Base-by-base conservation (phyloP, 2,888 invertebrate genomes). In the Helicoverpa assulta region DNA sequence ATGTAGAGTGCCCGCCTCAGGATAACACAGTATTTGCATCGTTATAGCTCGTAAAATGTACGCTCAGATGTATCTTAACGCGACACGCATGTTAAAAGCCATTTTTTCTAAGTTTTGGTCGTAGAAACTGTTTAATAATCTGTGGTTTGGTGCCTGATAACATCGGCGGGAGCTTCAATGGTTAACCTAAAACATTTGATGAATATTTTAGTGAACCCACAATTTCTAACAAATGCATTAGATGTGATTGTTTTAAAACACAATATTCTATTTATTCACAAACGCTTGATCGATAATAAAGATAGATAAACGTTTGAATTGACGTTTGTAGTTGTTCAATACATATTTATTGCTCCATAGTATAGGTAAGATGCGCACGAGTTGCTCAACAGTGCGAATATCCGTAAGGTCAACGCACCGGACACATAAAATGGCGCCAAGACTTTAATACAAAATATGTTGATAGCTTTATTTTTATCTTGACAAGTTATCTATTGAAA, bases 311-410 rank as follows among this genome's bases (percentile, higher is more conserved):
- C 62, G 62, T 58, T 71, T 68, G 26, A 67, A 53, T 50, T 67
- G 67, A 73, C 65, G 65, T 65, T 64, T 69, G 63, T 64, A 55
- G 52, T 70, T 67, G 67, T 76, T 76, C 70, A 82, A 80, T 85
- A 75, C 71, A 76, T 73, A 76, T 84, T 85, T 83, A 84, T 82
- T 76, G 67, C 51, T 78, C 73, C n/a, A 47, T 72, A 65, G 62
- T 73, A 77, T 78, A 80, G 82, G 80, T 85, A 78, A 77, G 85
- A 87, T 86, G 89, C 90, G 90, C 90, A 86, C 78, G 87, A 87
- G 88, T 92, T 89, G 89, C 88, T 89, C 87, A 92, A 90, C 81
- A 88, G 80, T 88, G 88, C 89, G 86, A 91, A 91, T 86, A 87
- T 88, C 85, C 86, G 81, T 78, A 80, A 85, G 94, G 90, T 93